Conservation (phyloP, 2,888 invertebrate genomes). For the Timema cristinae region DNA sequence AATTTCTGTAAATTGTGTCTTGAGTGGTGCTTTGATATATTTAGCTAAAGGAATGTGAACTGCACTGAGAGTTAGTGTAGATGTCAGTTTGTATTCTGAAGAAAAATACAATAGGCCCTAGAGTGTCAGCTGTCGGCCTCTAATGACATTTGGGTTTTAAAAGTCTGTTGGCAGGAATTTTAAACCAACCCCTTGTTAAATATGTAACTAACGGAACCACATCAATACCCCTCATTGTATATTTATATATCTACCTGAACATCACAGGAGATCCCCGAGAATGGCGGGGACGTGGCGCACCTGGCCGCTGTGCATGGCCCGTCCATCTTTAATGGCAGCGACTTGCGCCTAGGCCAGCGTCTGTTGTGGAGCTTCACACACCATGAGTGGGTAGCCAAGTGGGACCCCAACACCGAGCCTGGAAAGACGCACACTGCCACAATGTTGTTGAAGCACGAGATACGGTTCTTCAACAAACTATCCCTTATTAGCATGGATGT, state of each 20-base stretch:
- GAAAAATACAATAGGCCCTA: too few relatives aligned
- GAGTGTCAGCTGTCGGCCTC: too few relatives aligned
- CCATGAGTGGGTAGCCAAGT: slow-evolving; percentile 60
- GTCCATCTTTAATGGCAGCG: slow-evolving; percentile 50
- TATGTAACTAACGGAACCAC: too few relatives aligned
- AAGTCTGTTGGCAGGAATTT: too few relatives aligned
- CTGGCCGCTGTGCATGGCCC: slow-evolving; percentile 70
- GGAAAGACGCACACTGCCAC: slow-evolving; percentile 58
- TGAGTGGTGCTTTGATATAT: too few relatives aligned
- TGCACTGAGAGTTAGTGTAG: too few relatives aligned
- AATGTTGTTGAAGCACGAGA: slow-evolving; percentile 59
- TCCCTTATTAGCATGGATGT: slow-evolving; percentile 58
- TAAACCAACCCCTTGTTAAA: too few relatives aligned
- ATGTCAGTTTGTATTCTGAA: too few relatives aligned
- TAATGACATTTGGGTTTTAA: too few relatives aligned
- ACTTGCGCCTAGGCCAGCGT: slow-evolving; percentile 41
- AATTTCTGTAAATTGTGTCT: too few relatives aligned
- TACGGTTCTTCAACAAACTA: slow-evolving; percentile 56
- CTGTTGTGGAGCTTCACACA: slow-evolving; percentile 46
- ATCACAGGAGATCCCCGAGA: slow-evolving; percentile 80
- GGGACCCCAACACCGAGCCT: slow-evolving; percentile 49
- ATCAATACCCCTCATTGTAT: too few relatives aligned
- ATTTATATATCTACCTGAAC: background rate
- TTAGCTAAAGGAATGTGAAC: too few relatives aligned
- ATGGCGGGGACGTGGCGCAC: slow-evolving; percentile 82